Percentiles rank a stretch among this genome's conserved stretches.
These are phyloP conservation scores for Chrysodeixis includens DNA, from an alignment of 2,888 invertebrate genomes.

Conservation along the genomic window DNA sequence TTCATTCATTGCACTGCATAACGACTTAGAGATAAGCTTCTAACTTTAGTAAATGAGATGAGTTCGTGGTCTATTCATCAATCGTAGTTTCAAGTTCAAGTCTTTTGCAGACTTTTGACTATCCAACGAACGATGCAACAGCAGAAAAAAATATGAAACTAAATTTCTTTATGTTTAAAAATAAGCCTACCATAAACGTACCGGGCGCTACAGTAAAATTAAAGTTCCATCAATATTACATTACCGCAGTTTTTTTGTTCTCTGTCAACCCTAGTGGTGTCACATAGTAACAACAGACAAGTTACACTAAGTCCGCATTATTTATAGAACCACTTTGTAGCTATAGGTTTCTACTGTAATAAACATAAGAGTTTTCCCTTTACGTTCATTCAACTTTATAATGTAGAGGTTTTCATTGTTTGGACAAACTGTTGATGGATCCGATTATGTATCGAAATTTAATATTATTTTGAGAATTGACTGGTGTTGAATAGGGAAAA, in stretches of 20 bases:
- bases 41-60: neutral
- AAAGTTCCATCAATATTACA: neutral
- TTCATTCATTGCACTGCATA: neutral
- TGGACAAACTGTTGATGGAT: neutral
- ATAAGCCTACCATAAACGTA: neutral
- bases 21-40: neutral
- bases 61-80: neutral
- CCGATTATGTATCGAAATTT: neutral
- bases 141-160: neutral
- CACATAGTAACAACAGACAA: slow-evolving; percentile 21
- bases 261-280: slow-evolving; percentile 4
- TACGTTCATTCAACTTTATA: slow-evolving; percentile 25
- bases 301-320: slow-evolving; percentile 33
- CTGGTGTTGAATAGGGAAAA: neutral
- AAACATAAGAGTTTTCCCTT: slow-evolving; percentile 47
- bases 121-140: neutral
- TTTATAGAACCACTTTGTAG: slow-evolving; percentile 41
- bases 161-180: neutral
- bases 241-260: neutral
- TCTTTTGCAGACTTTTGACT: neutral
- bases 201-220: neutral
- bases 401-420: neutral
- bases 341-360: slow-evolving; percentile 51
- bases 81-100: neutral
- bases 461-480: neutral